phyloP scores from a whole-genome alignment of 2,113 vertebrate species.

The Archilochus colubris region DNA sequence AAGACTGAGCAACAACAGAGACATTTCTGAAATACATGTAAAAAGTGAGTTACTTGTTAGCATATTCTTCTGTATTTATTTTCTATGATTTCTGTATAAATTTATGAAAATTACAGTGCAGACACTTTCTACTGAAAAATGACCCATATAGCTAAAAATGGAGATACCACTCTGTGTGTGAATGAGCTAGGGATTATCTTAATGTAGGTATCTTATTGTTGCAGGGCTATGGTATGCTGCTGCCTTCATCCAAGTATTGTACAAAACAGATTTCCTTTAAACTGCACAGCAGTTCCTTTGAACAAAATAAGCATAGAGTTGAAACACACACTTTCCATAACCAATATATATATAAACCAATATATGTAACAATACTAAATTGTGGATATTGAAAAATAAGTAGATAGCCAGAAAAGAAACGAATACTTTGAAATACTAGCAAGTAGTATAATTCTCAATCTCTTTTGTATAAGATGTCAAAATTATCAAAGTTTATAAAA shows the following conservation, averaged over 20 bases:
- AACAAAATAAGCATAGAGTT: not conserved
- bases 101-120: not conserved
- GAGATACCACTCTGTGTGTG: not conserved
- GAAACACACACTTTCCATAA: not conserved
- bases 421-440: not conserved
- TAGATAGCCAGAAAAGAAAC: not conserved
- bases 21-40: not conserved
- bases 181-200: not conserved
- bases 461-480: not conserved
- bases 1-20: slow-evolving; percentile 52
- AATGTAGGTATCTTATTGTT: not conserved
- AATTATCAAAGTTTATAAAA: not conserved
- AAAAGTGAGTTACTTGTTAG: not conserved
- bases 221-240: not conserved
- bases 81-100: not conserved
- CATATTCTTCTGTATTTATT: slow-evolving; percentile 15
- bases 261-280: not conserved
- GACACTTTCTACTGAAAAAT: not conserved
- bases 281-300: not conserved
- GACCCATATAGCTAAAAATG: not conserved
- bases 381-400: not conserved
- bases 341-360: too few species aligned
- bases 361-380: not conserved
- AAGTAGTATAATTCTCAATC: not conserved
- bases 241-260: not conserved